Conservation (phyloP, 1,140 invertebrate genomes). For the Anthonomus grandis region DNA sequence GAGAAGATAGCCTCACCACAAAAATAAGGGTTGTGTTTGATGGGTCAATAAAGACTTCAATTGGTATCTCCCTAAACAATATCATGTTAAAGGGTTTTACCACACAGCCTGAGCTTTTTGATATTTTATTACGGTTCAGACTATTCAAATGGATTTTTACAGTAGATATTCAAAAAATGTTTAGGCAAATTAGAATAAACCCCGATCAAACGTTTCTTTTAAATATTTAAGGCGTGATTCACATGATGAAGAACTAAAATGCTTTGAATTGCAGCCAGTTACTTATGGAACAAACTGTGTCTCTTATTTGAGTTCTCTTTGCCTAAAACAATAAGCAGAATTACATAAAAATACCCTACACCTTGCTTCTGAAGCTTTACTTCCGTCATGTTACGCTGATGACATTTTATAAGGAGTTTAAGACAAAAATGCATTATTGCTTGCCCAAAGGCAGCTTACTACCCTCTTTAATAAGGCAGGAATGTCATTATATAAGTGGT, state of each 20-base stretch:
- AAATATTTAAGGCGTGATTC: slow-evolving; percentile 9
- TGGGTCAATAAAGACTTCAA: slow-evolving; percentile 35
- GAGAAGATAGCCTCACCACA: slow-evolving; percentile 36
- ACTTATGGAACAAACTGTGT: slow-evolving; percentile 18
- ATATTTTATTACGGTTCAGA: slow-evolving; percentile 16
- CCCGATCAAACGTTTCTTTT: slow-evolving; percentile 9
- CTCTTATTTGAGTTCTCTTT: slow-evolving; percentile 11
- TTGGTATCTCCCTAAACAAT: slow-evolving; percentile 40
- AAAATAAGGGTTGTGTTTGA: slow-evolving; percentile 44
- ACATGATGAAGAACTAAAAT: slow-evolving; percentile 3
- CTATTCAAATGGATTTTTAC: slow-evolving; percentile 4
- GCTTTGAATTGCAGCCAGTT: slow-evolving; percentile 11
- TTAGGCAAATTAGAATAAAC: slow-evolving; percentile 7
- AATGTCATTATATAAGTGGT: slow-evolving; percentile 14
- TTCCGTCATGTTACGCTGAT: slow-evolving; percentile 17
- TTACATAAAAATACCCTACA: background rate
- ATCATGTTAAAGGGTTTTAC: slow-evolving; percentile 28
- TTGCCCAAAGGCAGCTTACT: slow-evolving; percentile 5
- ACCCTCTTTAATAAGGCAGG: slow-evolving; percentile 1
- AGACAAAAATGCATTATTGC: background rate
- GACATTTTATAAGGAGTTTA: slow-evolving; percentile 26
- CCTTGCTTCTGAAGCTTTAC: slow-evolving; percentile 32
- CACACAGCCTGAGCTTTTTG: slow-evolving; percentile 19
- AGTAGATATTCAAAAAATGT: slow-evolving; percentile 18
- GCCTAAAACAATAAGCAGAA: slow-evolving; percentile 22